Base-by-base conservation (phyloP, 2,797 vertebrate genomes). In the Pogonophryne albipinna region DNA sequence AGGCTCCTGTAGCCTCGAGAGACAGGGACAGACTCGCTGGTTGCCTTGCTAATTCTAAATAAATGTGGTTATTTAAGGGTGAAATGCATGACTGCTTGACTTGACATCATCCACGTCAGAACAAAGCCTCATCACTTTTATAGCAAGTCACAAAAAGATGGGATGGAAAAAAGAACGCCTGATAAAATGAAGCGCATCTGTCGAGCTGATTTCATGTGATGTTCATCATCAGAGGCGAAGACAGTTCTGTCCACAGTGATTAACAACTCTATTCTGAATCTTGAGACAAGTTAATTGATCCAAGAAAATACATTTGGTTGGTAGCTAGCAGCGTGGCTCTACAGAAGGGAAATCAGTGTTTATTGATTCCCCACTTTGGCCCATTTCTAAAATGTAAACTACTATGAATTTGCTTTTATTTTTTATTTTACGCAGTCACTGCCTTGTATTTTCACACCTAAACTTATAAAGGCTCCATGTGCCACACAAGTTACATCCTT, bases 1-100 rank as follows among this genome's bases (percentile, higher is more conserved):
- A 47, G 66, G 74, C 74, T 86, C 76, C 84, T 81, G 76, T 19
- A 76, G 68, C 63, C 59, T 68, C 2, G 0, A 75, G 70, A 76
- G 73, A 83, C 44, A 10, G 66, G 60, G 66, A 74, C 42, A 64
- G n/a, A 61, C 66, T 80, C 51, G 45, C 52, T 68, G 66, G 82
- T 90, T 85, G 82, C 71, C 50, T 83, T 76, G 45, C 72, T 90
- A 85, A 88, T 87, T 88, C 86, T 58, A 73, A 90, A 82, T 91
- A 83, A 79, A 56, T 89, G 79, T 66, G 41, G 80, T 76, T 82
- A 83, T 87, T 87, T 85, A 77, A 81, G 69, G 72, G 63, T 53
- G 77, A 80, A 87, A 88, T 58, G 76, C 74, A 59, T 64, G 78
- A 79, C 75, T 75, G 77, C 68, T 76, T 67, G 71, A 68, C 74